Conservation (phyloP, 2,113 vertebrate species). For the Fregetta grallaria region DNA sequence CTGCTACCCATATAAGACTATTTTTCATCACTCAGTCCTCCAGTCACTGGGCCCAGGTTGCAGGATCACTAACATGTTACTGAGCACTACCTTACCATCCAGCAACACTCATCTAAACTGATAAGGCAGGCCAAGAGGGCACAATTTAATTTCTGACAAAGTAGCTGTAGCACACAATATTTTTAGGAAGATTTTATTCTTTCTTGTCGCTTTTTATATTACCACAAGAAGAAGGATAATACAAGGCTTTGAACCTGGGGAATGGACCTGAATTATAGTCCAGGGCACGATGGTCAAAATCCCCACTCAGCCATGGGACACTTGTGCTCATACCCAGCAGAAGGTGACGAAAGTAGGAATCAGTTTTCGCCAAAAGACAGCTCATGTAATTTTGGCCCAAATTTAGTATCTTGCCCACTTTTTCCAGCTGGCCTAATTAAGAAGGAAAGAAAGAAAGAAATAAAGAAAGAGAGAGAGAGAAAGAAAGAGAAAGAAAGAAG, state of each 20-base stretch:
- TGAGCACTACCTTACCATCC: neutral
- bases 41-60: fast-evolving
- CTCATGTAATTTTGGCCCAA: neutral
- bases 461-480: no score
- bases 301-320: neutral
- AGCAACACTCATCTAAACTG: neutral
- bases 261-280: neutral
- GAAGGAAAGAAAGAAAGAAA: neutral
- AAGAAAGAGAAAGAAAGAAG: no score
- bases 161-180: neutral
- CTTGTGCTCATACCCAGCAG: neutral
- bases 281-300: neutral
- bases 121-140: neutral
- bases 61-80: neutral
- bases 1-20: neutral
- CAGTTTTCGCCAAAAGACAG: neutral
- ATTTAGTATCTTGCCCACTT: neutral
- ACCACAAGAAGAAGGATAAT: neutral
- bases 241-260: neutral
- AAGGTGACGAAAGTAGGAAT: neutral
- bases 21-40: neutral
- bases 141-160: neutral
- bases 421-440: neutral
- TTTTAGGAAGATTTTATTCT: neutral
- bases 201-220: neutral